Evolutionary conservation across 2,888 invertebrate genomes (phyloP).

Genomic region (Calliopum simillimum): DNA sequence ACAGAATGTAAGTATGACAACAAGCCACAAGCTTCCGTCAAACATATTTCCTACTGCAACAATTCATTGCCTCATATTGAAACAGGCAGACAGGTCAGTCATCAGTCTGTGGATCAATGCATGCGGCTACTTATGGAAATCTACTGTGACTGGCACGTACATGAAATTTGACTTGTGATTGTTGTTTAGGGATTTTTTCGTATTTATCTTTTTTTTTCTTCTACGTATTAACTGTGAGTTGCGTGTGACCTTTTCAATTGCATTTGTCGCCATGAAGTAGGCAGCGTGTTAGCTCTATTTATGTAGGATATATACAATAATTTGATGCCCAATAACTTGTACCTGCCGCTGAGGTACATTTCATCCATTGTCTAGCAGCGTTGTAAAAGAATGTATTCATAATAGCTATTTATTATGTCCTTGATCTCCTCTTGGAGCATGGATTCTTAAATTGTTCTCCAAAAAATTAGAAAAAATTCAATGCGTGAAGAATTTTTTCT

Average conservation of each 20-base stretch:
- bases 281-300: slow-evolving; percentile 18
- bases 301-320: slow-evolving; percentile 10
- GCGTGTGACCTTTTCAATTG: slow-evolving; percentile 35
- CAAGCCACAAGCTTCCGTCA: slow-evolving; percentile 25
- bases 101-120: slow-evolving; percentile 2
- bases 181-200: neutral
- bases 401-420: no score
- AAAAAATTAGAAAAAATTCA: no score
- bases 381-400: no score
- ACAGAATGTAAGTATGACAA: neutral
- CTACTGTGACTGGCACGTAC: no score
- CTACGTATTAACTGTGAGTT: slow-evolving; percentile 14
- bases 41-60: slow-evolving; percentile 26
- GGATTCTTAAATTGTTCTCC: no score
- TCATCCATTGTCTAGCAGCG: neutral
- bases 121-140: neutral
- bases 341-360: slow-evolving; percentile 10
- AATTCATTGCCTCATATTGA: neutral
- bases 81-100: neutral
- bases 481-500: no score
- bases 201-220: slow-evolving; percentile 1
- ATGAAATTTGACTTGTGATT: neutral
- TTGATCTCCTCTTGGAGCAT: no score
- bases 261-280: slow-evolving; percentile 30
- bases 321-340: slow-evolving; percentile 12